Conservation (phyloP, 2,113 vertebrate genomes). For the Podilymbus podiceps region DNA sequence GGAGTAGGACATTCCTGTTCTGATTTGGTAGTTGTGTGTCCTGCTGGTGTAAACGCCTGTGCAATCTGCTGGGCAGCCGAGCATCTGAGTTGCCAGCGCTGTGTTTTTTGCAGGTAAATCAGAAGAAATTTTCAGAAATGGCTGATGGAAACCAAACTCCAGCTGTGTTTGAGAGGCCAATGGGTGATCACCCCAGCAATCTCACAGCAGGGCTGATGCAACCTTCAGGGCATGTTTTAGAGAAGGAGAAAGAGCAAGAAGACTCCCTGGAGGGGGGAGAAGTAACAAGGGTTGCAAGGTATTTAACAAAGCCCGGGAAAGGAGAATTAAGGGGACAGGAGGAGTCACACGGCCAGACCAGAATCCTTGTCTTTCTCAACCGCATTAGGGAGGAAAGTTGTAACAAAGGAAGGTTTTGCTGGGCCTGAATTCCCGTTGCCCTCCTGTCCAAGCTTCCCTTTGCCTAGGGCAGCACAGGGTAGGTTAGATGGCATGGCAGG, state of each 20-base stretch:
- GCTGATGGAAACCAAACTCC: neutral
- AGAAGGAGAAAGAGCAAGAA: neutral
- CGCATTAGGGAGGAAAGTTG: neutral
- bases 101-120: neutral
- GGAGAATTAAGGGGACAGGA: neutral
- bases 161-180: neutral
- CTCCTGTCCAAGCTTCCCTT: neutral
- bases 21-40: neutral
- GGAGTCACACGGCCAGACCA: neutral
- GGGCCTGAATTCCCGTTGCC: too few relatives aligned
- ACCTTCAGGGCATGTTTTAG: neutral
- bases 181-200: neutral
- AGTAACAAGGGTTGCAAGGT: neutral
- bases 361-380: neutral
- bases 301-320: neutral
- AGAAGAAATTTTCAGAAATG: neutral
- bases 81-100: neutral
- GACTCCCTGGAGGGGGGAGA: neutral
- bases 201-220: neutral
- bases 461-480: neutral
- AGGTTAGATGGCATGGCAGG: neutral
- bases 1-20: neutral
- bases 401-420: neutral
- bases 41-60: neutral
- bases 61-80: neutral